These are phyloP conservation scores for Melitaea cinxia DNA, from an alignment of 1,140 invertebrate genomes.

Conservation along the genomic window DNA sequence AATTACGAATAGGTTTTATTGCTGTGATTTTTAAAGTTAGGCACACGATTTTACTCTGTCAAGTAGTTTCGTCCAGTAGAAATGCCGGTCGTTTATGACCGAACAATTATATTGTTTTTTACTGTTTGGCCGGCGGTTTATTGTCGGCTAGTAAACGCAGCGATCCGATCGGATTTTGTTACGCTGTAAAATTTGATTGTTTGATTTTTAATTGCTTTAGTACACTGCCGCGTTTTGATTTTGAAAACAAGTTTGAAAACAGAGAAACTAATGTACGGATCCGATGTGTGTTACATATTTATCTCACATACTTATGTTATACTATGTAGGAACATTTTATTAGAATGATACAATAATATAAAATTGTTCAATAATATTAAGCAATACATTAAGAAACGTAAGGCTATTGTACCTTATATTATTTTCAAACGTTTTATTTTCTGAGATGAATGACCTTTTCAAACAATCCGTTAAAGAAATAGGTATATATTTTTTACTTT, in stretches of 20 bases:
- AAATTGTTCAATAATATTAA: no score
- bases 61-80: constrained; percentile 45
- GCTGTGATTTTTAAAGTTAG: constrained; percentile 30
- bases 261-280: background rate
- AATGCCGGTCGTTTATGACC: constrained; percentile 57
- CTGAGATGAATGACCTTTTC: no score
- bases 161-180: constrained; percentile 62
- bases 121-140: constrained; percentile 57
- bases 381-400: no score
- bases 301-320: no score
- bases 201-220: constrained; percentile 68
- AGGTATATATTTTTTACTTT: no score
- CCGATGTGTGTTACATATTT: no score
- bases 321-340: no score
- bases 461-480: no score
- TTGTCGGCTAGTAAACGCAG: constrained; percentile 57
- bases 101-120: constrained; percentile 64
- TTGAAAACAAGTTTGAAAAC: constrained; percentile 31
- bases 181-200: constrained; percentile 69
- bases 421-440: no score
- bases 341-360: no score
- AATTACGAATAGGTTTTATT: background rate
- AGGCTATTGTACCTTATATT: no score
- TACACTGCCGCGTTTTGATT: constrained; percentile 50
- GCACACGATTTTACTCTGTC: constrained; percentile 16